Base-by-base conservation (phyloP, 1,140 invertebrate genomes). In the Subanguina moxae region DNA sequence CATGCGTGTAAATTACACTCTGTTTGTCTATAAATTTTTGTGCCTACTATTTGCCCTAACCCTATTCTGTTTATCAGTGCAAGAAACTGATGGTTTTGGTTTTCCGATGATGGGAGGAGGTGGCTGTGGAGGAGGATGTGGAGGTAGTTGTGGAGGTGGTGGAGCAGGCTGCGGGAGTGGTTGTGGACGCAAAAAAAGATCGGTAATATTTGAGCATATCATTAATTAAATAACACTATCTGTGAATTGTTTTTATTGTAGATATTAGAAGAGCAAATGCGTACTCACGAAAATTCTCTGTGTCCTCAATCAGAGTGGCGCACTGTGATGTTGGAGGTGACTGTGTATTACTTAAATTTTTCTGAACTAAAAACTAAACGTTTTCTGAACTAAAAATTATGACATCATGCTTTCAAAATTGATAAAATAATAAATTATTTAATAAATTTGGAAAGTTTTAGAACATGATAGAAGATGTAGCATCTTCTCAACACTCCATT, bases 171-270 rank as follows among this genome's bases (percentile, higher is more conserved):
- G 48, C 15, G 48, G 48, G 8, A 15, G 48, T 52, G 48, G 48
- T 7, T 52, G 48, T 52, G 48, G 48, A 52, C 48, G 48, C 48
- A 52, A 52, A 15, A 52, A 52, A 52, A 52, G 48, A 52, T 52
- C 48, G 23, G 48, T 52, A 15, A 15, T 3, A 3, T 52, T 19
- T 52, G 3, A 21, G 17, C 43, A 45, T n/a, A n/a, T n/a, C n/a
- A n/a, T n/a, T n/a, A n/a, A n/a, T n/a, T n/a, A 38, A 38, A 38
- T 38, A 5, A 38, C 3, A 38, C 32, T 38, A 5, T 38, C 11
- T 38, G 3, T 5, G 32, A 38, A 38, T 38, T 38, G 11, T 38
- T 38, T 38, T 38, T 5, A 52, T 21, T 52, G 3, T 52, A 52
- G 48, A 52, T 52, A 3, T 25, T 52, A 8, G 48, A 52, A 25